Base-by-base conservation (phyloP, 2,113 vertebrate species). In the Muntiacus reevesi region DNA sequence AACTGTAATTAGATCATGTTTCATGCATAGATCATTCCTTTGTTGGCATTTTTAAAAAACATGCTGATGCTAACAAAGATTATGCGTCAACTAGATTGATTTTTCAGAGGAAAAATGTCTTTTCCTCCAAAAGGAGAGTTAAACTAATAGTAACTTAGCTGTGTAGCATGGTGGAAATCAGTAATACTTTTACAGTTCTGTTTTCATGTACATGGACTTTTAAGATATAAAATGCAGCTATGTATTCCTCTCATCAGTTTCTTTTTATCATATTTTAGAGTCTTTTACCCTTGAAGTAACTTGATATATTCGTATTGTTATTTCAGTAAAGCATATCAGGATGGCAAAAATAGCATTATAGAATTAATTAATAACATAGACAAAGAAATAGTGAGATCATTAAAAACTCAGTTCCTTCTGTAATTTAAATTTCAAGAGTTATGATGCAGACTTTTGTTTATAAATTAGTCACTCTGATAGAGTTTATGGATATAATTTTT, bases 371-470 rank as follows among this genome's bases (percentile, higher is more conserved):
- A 59, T 83, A 62, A 91, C 81, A 89, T 21, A 54, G 84, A 76
- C 19, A 12, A 94, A 47, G 43, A 74, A 96, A 87, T 85, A 86
- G 50, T 55, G 67, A 89, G 47, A 89, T 45, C n/a, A 84, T 96
- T 98, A 76, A 90, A 50, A 95, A 43, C 21, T 33, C 16, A 93
- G 43, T 81, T 97, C 21, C 59, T 96, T 97, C 55, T 95, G 4
- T 84, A 89, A 74, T 82, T 81, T 83, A 83, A 82, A 87, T 36
- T 88, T 91, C 28, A 54, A 91, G 82, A 71, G n/a, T 89, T 9
- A 74, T 74, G 16, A 76, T 82, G 1, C 9, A 83, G 7, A 57
- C 28, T 62, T 85, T 14, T 23, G 27, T 88, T 81, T 94, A 27
- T 55, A 91, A 78, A 78, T 79, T 27, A 16, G 17, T 93, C 43